Evolutionary conservation across 2,888 invertebrate genomes (phyloP), one percentile per base, ranked within the genome.

Genomic region (Aspidiotus destructor): DNA sequence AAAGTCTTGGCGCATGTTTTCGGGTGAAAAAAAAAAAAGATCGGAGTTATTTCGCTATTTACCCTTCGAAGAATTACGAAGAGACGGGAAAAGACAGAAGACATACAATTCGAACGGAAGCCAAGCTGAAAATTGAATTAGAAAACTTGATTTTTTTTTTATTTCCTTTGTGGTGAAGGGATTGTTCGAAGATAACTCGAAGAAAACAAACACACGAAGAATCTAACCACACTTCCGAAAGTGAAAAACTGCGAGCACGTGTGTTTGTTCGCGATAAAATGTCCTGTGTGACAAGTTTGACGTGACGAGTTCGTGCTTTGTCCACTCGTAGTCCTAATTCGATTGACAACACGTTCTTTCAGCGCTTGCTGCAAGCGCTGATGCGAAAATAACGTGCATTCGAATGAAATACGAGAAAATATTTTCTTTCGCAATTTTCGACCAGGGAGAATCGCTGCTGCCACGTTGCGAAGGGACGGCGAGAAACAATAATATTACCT

Each of bases 221-320:
- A 13, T 48, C 48, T 48, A 13, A 48, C 48, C 11, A 48, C n/a
- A 58, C 40, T 28, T 28, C 28, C 28, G 28, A 28, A 28, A 28
- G 28, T 28, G 60, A 17, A 15, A 40, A 13, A 44, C 16, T 40
- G 60, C 40, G 28, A 44, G 65, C 65, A 65, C 65, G 65, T 65
- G 57, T 65, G 65, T 65, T 58, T 65, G 55, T 58, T 58, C 55
- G 65, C 57, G 65, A 65, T 65, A 65, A 65, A 44, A 40, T 58
- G 57, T 41, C 28, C 28, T 44, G 15, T 65, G 65, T 65, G 60
- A 65, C 65, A 60, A 42, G 65, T 42, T 58, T 65, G 65, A 65
- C 65, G 65, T 63, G 60, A 65, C 57, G 65, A 57, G 60, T 65
- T 65, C 65, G 65, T 65, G 65, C 65, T 65, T 55, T 65, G 65